These are phyloP conservation scores for Heterochromis multidens DNA, from an alignment of 2,113 vertebrate species.

Conservation along the genomic window DNA sequence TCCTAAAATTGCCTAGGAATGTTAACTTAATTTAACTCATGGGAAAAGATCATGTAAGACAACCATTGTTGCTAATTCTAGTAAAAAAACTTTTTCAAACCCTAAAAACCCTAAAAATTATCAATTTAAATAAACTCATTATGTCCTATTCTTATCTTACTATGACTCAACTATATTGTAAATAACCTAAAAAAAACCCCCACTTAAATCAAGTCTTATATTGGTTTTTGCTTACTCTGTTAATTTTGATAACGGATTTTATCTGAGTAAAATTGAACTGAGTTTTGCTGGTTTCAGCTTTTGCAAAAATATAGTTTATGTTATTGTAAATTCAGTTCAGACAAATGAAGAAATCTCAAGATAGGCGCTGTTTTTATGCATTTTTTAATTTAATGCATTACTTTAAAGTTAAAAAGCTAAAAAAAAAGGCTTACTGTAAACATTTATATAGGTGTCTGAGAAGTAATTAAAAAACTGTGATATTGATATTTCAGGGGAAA, in stretches of 20 bases:
- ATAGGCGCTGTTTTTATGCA: neutral
- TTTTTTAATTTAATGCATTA: neutral
- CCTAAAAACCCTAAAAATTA: neutral
- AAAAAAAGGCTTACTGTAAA: neutral
- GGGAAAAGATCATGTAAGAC: neutral
- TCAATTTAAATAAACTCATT: neutral
- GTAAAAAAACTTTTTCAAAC: neutral
- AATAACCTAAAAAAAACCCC: too few species aligned
- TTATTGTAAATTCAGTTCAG: neutral
- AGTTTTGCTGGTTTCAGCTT: neutral
- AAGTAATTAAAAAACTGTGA: neutral
- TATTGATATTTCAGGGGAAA: neutral
- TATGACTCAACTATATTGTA: too few species aligned
- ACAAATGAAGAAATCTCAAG: neutral
- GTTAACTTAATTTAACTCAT: neutral
- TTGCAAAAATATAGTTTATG: neutral
- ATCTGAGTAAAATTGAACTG: neutral
- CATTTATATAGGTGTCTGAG: neutral
- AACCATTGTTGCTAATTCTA: neutral
- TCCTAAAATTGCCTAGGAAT: neutral
- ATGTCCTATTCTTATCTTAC: neutral
- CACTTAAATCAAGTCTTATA: too few species aligned
- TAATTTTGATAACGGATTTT: neutral
- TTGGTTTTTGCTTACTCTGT: too few species aligned
- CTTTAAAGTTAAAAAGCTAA: neutral